Evolutionary conservation across 2,797 vertebrate genomes (phyloP).

Genomic region (Amblyraja radiata): DNA sequence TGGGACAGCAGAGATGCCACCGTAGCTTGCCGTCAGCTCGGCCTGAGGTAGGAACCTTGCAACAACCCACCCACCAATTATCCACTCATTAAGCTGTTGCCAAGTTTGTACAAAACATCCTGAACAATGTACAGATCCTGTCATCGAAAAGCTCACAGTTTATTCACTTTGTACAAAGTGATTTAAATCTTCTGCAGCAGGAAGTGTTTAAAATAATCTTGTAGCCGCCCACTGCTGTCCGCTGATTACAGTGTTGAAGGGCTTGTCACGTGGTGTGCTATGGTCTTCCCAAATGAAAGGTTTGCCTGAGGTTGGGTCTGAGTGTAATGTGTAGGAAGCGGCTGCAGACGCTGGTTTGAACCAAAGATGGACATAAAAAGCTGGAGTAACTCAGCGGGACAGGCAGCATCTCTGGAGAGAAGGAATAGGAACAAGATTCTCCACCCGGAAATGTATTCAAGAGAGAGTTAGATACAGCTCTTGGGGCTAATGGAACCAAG

Average conservation of each 20-base stretch:
- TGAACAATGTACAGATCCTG: neutral
- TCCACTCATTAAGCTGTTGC: neutral
- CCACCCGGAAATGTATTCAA: no score
- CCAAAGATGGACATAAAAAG: no score
- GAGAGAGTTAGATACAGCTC: no score
- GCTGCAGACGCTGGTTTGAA: no score
- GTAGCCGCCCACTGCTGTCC: no score
- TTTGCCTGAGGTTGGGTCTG: neutral
- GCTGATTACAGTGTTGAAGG: neutral
- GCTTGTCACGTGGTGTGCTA: neutral
- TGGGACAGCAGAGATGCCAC: constrained; percentile 81
- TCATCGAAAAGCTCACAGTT: neutral
- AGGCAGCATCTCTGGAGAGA: no score
- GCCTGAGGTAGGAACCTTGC: constrained; percentile 60
- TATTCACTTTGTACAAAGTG: neutral
- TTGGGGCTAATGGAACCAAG: no score
- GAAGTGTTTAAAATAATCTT: neutral
- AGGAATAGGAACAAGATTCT: no score
- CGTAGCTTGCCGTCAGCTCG: constrained; percentile 80
- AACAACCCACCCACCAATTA: neutral
- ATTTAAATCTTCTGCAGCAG: neutral
- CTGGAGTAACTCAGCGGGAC: no score
- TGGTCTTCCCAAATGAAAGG: neutral
- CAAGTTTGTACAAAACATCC: neutral
- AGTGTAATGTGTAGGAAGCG: no score